Evolutionary conservation across 1,140 invertebrate genomes (phyloP).

Genomic region (Drosophila eugracilis): DNA sequence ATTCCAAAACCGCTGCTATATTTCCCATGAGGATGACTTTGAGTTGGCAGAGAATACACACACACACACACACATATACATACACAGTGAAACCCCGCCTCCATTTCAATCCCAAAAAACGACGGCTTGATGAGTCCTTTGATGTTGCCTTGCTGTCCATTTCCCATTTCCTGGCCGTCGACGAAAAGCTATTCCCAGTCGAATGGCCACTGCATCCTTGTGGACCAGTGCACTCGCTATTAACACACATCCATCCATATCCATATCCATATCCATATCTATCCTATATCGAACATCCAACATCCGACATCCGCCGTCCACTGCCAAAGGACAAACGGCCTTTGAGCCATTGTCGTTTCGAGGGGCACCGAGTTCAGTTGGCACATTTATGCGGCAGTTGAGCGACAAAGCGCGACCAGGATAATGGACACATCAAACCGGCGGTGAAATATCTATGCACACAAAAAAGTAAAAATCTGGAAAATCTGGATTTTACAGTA

Average conservation of each 20-base stretch:
- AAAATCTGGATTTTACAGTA: background rate
- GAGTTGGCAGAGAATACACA: constrained; percentile 21
- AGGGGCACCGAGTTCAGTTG: constrained; percentile 22
- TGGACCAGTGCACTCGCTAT: constrained; percentile 5
- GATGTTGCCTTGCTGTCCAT: constrained; percentile 27
- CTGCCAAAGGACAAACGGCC: constrained; percentile 11
- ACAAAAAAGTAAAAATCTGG: background rate
- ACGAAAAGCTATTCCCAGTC: constrained; percentile 8
- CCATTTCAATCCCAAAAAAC: background rate
- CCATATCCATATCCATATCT: background rate
- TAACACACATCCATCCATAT: constrained; percentile 3
- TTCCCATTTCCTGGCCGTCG: constrained; percentile 6
- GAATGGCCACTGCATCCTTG: constrained; percentile 37
- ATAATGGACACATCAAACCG: constrained; percentile 7
- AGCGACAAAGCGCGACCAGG: constrained; percentile 23
- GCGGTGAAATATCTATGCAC: constrained; percentile 6
- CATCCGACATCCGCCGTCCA: background rate
- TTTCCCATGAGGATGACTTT: constrained; percentile 41
- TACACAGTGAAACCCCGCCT: background rate
- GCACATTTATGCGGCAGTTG: constrained; percentile 29
- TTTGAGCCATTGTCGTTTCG: constrained; percentile 25
- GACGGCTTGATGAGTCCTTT: constrained; percentile 39
- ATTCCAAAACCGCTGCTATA: constrained; percentile 13
- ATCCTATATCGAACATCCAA: no score
- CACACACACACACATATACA: constrained; percentile 3